Conservation (phyloP, 1,140 invertebrate species). For the Riptortus pedestris region DNA sequence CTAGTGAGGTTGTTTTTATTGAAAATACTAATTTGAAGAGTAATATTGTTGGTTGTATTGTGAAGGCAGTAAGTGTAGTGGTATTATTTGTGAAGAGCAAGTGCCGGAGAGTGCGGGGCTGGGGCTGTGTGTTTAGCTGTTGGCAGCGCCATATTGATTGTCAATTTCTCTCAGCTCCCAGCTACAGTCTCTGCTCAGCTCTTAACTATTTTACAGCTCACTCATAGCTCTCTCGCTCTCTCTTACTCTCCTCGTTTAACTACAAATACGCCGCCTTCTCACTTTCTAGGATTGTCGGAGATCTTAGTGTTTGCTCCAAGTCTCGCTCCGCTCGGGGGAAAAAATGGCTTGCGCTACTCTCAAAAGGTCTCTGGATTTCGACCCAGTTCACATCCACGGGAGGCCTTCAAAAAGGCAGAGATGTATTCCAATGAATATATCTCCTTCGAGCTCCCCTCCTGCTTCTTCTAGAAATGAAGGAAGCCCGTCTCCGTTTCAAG, state of each 20-base stretch:
- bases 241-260: not conserved
- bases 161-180: not conserved
- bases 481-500: slow-evolving; percentile 62
- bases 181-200: not conserved
- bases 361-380: slow-evolving; percentile 86
- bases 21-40: no score
- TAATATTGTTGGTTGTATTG: no score
- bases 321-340: not conserved
- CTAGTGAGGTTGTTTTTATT: no score
- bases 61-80: not conserved
- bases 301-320: not conserved
- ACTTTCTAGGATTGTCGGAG: not conserved
- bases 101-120: not conserved
- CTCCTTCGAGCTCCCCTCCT: slow-evolving; percentile 53
- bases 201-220: not conserved
- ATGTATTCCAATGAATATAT: slow-evolving; percentile 70
- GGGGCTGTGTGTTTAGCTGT: not conserved
- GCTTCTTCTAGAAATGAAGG: slow-evolving; percentile 39
- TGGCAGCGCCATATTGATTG: slow-evolving; percentile 17
- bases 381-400: slow-evolving; percentile 68
- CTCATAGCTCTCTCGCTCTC: not conserved
- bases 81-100: slow-evolving; percentile 2
- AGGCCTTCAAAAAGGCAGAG: slow-evolving; percentile 74
- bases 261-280: not conserved
- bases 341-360: slow-evolving; percentile 89